Percentiles rank a stretch among this genome's conserved stretches.
phyloP scores from a whole-genome alignment of 2,113 vertebrate genomes.

The Nycticryphes semicollaris region DNA sequence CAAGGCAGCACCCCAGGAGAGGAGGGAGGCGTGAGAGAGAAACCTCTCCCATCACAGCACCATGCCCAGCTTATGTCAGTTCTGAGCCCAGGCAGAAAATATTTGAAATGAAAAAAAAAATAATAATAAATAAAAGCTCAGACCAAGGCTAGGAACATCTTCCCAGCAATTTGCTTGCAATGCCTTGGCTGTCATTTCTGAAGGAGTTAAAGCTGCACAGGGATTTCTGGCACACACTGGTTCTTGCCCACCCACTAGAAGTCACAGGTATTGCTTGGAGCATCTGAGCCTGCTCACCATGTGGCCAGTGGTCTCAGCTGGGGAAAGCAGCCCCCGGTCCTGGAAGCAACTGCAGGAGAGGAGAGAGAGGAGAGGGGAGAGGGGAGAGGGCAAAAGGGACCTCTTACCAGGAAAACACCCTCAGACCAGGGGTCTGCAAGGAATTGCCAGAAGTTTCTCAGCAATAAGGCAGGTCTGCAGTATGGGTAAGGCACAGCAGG shows the following conservation, averaged over 20 bases:
- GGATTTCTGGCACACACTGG: neutral
- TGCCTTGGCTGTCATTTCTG: neutral
- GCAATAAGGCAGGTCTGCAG: neutral
- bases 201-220: neutral
- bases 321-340: neutral
- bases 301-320: neutral
- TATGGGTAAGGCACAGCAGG: neutral
- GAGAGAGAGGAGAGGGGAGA: neutral
- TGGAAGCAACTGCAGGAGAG: neutral
- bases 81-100: slow-evolving; percentile 5
- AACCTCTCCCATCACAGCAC: slow-evolving; percentile 5
- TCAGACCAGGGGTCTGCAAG: neutral
- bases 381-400: neutral
- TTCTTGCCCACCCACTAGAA: neutral
- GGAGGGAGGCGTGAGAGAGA: neutral
- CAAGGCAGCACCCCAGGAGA: neutral
- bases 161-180: neutral
- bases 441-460: neutral
- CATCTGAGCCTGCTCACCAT: neutral
- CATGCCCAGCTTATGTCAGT: neutral
- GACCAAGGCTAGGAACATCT: neutral
- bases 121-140: neutral
- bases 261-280: neutral
- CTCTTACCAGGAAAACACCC: neutral
- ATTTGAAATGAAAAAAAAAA: neutral